These are phyloP conservation scores for Cetoscarus ocellatus DNA, from an alignment of 2,797 vertebrate species.

Conservation along the genomic window DNA sequence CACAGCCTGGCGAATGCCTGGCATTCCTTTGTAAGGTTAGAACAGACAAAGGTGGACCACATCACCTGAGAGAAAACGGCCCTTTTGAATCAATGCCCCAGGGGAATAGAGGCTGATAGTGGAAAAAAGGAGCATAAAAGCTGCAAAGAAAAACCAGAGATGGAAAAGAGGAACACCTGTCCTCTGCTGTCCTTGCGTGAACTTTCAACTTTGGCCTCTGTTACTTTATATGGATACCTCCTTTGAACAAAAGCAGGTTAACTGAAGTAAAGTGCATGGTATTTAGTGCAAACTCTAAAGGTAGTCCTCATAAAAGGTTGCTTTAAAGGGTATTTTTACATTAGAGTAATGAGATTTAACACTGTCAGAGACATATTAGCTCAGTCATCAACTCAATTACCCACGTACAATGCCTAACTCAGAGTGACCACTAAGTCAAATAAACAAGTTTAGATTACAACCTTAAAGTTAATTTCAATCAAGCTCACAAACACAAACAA, in stretches of 20 bases:
- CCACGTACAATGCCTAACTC: slow-evolving; percentile 40
- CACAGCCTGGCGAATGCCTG: slow-evolving; percentile 76
- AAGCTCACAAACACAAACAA: slow-evolving; percentile 65
- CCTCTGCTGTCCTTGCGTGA: slow-evolving; percentile 58
- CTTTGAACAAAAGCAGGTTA: slow-evolving; percentile 41
- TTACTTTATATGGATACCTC: slow-evolving; percentile 50
- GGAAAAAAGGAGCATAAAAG: slow-evolving; percentile 54
- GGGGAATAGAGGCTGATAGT: slow-evolving; percentile 44
- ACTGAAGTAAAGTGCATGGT: slow-evolving; percentile 25
- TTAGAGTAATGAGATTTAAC: slow-evolving; percentile 30
- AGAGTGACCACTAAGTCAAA: slow-evolving; percentile 22
- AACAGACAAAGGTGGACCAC: slow-evolving; percentile 78
- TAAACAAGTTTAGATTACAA: slow-evolving; percentile 48
- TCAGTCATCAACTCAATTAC: slow-evolving; percentile 5
- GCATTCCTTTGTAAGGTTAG: slow-evolving; percentile 85
- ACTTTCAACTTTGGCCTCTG: slow-evolving; percentile 64
- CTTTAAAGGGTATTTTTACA: slow-evolving; percentile 19
- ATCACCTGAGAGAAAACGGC: slow-evolving; percentile 76
- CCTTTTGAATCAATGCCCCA: slow-evolving; percentile 66
- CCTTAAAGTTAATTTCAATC: slow-evolving; percentile 62
- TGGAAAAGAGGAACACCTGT: slow-evolving; percentile 58
- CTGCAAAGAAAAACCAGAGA: slow-evolving; percentile 27
- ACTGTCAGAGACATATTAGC: slow-evolving; percentile 49
- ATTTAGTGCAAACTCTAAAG: slow-evolving; percentile 21
- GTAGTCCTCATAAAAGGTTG: slow-evolving; percentile 15